Evolutionary conservation across 2,797 vertebrate genomes (phyloP).

Genomic region (Phalloptychus januarius): DNA sequence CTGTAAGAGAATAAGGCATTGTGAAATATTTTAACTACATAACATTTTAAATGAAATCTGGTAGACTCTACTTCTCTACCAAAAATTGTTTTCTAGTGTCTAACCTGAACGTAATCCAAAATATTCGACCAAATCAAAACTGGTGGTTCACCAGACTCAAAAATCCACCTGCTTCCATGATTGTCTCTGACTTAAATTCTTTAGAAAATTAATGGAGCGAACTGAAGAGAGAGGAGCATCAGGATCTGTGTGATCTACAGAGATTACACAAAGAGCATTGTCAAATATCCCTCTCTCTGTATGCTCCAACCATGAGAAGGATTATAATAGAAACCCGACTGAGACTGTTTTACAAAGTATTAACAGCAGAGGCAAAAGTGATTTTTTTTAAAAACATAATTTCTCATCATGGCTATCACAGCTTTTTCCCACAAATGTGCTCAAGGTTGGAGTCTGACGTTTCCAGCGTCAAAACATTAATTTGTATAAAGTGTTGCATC

Average conservation of each 20-base stretch:
- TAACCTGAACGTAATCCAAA: background rate
- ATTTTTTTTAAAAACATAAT: background rate
- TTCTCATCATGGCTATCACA: background rate
- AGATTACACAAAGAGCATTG: background rate
- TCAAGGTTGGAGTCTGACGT: background rate
- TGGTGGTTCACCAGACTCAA: background rate
- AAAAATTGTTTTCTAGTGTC: background rate
- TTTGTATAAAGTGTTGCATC: background rate
- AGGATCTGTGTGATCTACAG: background rate
- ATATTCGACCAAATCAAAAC: background rate
- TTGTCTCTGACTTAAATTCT: background rate
- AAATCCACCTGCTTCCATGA: background rate
- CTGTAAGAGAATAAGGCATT: background rate
- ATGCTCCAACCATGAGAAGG: background rate
- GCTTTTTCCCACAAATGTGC: background rate
- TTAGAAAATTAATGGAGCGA: background rate
- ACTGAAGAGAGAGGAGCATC: background rate
- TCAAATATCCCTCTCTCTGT: background rate
- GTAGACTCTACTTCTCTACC: background rate
- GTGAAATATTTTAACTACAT: background rate
- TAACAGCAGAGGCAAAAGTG: background rate
- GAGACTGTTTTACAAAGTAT: background rate
- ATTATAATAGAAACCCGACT: background rate
- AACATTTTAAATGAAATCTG: background rate
- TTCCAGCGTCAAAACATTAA: background rate